Base-by-base conservation (phyloP, 2,797 vertebrate species). In the Philypnodon macrostomus region DNA sequence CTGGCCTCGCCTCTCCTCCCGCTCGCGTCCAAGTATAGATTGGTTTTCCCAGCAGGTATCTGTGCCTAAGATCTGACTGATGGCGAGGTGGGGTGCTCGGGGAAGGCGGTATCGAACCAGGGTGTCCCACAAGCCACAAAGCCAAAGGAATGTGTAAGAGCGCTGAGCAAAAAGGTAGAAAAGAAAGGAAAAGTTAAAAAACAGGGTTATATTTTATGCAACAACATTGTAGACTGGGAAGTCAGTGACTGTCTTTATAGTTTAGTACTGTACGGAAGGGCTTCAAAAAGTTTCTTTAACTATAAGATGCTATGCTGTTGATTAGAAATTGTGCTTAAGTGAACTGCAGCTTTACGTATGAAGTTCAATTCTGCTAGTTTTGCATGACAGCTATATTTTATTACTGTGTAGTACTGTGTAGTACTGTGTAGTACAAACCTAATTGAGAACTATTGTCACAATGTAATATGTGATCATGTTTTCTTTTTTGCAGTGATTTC, bases 1-100 rank as follows among this genome's bases (percentile, higher is more conserved):
- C 85, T 80, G 59, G 67, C 77, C 78, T 71, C 45, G 67, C 76
- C 64, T 81, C 83, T 77, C 79, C 75, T 71, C 63, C 73, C 73
- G 75, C 82, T 76, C 88, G 86, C 75, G 68, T 84, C 75, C 78
- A 80, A 75, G 78, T 87, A 87, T 88, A 70, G 82, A 90, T 89
- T 83, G 81, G 73, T 87, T 88, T 87, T 87, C 81, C 72, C 79
- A 79, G 78, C 68, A 77, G 80, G 79, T 81, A 82, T 85, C 73
- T 86, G 69, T 49, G 78, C 63, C 73, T 66, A 59, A 63, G 71
- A 85, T 85, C 81, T 84, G 80, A 83, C 76, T 81, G 85, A 85
- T 80, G 76, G 71, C n/a, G n/a, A n/a, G 69, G 70, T 15, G 21
- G 63, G 69, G 67, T 70, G 73, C 8, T 7, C 19, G 32, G 60